Evolutionary conservation across 2,113 vertebrate genomes (phyloP).

Genomic region (Lamprotornis superbus): DNA sequence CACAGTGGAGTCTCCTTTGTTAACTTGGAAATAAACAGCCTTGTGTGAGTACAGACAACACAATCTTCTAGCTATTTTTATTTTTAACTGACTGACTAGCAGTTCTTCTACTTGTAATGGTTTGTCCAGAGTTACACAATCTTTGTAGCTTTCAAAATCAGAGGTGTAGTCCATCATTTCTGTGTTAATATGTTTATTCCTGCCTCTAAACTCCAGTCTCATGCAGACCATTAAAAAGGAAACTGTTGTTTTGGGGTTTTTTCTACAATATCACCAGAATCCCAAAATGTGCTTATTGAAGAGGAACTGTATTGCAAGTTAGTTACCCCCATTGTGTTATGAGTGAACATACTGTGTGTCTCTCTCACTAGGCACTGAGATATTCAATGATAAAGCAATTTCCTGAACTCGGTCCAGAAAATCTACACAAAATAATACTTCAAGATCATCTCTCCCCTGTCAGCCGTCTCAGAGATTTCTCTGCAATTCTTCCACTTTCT

Average conservation of each 20-base stretch:
- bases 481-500: not conserved
- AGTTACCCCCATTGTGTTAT: not conserved
- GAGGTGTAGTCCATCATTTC: not conserved
- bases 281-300: not conserved
- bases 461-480: not conserved
- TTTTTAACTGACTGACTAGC: not conserved
- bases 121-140: not conserved
- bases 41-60: not conserved
- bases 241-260: not conserved
- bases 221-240: not conserved
- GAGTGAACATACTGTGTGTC: not conserved
- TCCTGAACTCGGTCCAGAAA: not conserved
- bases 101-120: not conserved
- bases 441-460: not conserved
- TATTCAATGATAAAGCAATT: not conserved
- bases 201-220: not conserved
- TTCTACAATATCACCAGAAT: not conserved
- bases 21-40: not conserved
- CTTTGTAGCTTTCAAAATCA: not conserved
- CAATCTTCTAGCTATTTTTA: not conserved
- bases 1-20: not conserved
- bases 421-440: not conserved
- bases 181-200: not conserved
- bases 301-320: not conserved
- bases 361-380: not conserved